phyloP scores from a whole-genome alignment of 2,888 invertebrate species.

The Pseudolycoriella hygida region DNA sequence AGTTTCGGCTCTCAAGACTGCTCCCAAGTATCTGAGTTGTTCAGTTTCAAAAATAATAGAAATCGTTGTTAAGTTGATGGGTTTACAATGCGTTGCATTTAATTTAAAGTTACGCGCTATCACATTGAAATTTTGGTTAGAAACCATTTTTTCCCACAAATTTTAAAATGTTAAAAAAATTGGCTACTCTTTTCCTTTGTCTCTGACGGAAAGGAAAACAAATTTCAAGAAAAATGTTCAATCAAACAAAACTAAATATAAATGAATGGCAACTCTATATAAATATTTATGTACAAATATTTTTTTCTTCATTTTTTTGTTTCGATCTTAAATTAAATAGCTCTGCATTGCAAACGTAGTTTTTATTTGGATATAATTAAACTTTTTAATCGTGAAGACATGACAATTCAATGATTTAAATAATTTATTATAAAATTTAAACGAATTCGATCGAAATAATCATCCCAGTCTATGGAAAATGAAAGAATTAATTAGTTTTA shows the following conservation, averaged over 20 bases:
- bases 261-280: background rate
- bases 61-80: background rate
- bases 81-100: slow-evolving; percentile 1
- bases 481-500: too few relatives aligned
- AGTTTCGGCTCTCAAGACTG: too few relatives aligned
- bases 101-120: slow-evolving; percentile 1
- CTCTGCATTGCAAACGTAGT: background rate
- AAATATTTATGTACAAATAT: slow-evolving; percentile 1
- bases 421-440: too few relatives aligned
- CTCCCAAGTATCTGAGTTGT: too few relatives aligned
- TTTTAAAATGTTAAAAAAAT: background rate
- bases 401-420: background rate
- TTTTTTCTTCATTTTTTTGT: background rate
- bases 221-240: background rate
- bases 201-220: background rate
- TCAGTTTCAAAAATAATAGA: too few relatives aligned
- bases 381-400: background rate
- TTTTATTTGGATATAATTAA: background rate
- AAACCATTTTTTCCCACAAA: background rate
- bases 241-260: background rate
- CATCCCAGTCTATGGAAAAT: too few relatives aligned
- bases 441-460: too few relatives aligned
- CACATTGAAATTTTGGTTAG: background rate
- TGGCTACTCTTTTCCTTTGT: background rate
- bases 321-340: background rate